Evolutionary conservation across 2,113 vertebrate species (phyloP), one percentile per base, ranked within the genome.

Genomic region (Micronycteris hirsuta): DNA sequence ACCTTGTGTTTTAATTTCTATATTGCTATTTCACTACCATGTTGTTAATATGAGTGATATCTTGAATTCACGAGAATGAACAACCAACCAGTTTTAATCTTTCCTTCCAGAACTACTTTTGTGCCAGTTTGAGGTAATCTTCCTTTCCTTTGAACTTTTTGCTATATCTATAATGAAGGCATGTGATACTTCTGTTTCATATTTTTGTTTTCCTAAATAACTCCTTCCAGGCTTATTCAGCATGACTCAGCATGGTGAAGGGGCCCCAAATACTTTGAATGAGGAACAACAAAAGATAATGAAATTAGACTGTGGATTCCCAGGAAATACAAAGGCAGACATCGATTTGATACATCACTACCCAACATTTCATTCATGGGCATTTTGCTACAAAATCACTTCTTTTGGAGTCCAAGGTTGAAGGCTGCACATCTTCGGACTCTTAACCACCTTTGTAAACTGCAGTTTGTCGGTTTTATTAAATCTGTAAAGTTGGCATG

Each of bases 91-190:
- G 41, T 5, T 63, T 89, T 74, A 54, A 36, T 65, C 17, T 85
- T 82, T 65, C 70, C 11, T 83, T 67, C 20, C 16, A 94, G 58
- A 91, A n/a, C 67, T 68, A 70, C 36, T 16, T 83, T 80, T 68
- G 20, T 74, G 84, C 67, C 47, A 67, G 2, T 93, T 91, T 70
- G 36, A 93, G 70, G 43, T 63, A 36, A 67, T 3, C 0, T 49
- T 45, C 28, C 45, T 84, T 94, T 95, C 68, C 86, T 70, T 78
- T 93, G 52, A 96, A 45, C 54, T 80, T 80, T 96, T 83, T 89
- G 33, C 73, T 68, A 0, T 86, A 16, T 93, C 74, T 94, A 4
- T 86, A 71, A 77, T 43, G n/a, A 89, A 89, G 68, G 14, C 17
- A 71, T 36, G 1, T 47, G 56, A 47, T 93, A 49, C 54, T 41